Percentiles rank a stretch among this genome's conserved stretches.
These are phyloP conservation scores for Saccostrea echinata DNA, from an alignment of 1,140 invertebrate genomes.

Conservation along the genomic window DNA sequence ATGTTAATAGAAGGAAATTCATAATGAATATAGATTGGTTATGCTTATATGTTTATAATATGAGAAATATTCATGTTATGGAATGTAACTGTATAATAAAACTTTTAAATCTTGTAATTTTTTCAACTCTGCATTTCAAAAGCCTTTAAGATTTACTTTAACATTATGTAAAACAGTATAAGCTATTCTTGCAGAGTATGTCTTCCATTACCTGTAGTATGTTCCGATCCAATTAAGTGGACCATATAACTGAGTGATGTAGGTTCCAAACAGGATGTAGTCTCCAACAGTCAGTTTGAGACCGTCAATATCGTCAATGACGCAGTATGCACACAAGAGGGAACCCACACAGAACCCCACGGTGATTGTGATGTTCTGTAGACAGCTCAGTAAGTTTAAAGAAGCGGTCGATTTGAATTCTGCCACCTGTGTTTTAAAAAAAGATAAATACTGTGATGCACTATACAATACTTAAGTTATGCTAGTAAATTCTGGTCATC, in stretches of 20 bases:
- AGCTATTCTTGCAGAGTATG: too few species aligned
- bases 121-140: too few species aligned
- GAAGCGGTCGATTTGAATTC: conserved; percentile 92
- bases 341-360: conserved; percentile 91
- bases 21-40: too few species aligned
- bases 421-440: conserved; percentile 83
- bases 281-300: conserved; percentile 91
- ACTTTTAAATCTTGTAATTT: too few species aligned
- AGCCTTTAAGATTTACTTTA: too few species aligned
- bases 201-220: conserved; percentile 89
- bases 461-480: too few species aligned
- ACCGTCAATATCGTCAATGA: conserved; percentile 77
- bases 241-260: conserved; percentile 95
- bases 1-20: conserved; percentile 53
- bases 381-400: conserved; percentile 91
- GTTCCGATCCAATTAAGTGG: conserved; percentile 98
- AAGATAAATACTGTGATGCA: too few species aligned
- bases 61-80: too few species aligned
- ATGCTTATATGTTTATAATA: too few species aligned
- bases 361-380: conserved; percentile 93
- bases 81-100: too few species aligned
- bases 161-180: too few species aligned
- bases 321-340: conserved; percentile 89
- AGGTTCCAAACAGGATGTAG: conserved; percentile 95
- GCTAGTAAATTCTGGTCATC: too few species aligned